phyloP scores from a whole-genome alignment of 2,888 invertebrate genomes.

The Agrilus cyanescens region DNA sequence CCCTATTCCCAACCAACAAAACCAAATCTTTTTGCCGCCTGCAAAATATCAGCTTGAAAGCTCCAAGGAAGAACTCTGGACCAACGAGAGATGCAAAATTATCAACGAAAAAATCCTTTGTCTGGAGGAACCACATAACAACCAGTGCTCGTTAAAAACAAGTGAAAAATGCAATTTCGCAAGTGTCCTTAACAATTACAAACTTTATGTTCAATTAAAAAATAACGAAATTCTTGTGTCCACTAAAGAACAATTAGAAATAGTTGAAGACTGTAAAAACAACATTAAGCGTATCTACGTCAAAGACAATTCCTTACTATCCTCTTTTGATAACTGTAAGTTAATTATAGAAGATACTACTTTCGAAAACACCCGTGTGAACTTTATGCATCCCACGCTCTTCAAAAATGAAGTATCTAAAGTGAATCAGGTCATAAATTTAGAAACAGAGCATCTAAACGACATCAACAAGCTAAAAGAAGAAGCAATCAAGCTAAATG shows the following conservation, averaged over 20 bases:
- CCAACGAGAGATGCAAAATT: constrained; percentile 7
- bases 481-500: constrained; percentile 3
- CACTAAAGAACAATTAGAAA: not conserved
- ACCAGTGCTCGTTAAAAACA: not conserved
- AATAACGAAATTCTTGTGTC: not conserved
- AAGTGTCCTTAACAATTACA: not conserved
- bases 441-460: not conserved
- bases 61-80: constrained; percentile 6
- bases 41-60: constrained; percentile 5
- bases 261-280: not conserved
- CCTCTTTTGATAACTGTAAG: not conserved
- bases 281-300: not conserved
- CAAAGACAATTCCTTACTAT: not conserved
- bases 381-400: not conserved
- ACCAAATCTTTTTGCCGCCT: constrained; percentile 8
- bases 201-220: not conserved
- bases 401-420: too few relatives aligned
- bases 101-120: constrained; percentile 4
- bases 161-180: not conserved
- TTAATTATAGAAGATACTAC: not conserved
- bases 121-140: not conserved
- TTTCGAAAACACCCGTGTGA: not conserved
- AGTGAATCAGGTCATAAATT: too few relatives aligned
- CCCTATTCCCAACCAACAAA: constrained; percentile 7
- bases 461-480: not conserved